Base-by-base conservation (phyloP, 1,140 invertebrate species). In the Glomeris maerens region DNA sequence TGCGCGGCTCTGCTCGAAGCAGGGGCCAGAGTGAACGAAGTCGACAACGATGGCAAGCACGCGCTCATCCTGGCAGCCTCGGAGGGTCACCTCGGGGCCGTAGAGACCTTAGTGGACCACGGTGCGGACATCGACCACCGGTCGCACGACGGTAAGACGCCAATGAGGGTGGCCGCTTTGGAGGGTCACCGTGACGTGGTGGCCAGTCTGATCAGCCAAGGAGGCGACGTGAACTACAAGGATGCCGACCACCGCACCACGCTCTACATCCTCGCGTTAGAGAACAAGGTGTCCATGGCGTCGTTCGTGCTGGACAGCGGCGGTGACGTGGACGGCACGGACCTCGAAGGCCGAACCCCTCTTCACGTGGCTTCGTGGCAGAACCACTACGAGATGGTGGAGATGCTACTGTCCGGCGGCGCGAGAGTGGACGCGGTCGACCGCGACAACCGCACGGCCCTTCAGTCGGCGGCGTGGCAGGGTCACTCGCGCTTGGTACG, bases 401-500 rank as follows among this genome's bases (percentile, higher is more conserved):
- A 83, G 51, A 66, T 91, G 21, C 70, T 95, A 21, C 72, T 95
- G 27, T 78, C 79, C 54, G 72, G 78, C 52, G 80, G 81, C 29
- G 85, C 88, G 1, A 75, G 81, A 62, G 83, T 93, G 1, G 88
- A 95, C 64, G 84, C 85, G 0, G 79, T 82, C 47, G 92, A 97
- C 65, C 78, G 84, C 61, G 91, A 94, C 63, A 78, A 80, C 44
- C 73, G 91, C 36, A 93, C 89, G 0, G 83, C 91, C 3, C 65
- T 95, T 50, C 90, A 94, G 69, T 90, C 86, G 17, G 90, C 90
- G n/a, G 84, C 87, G 45, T 95, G 90, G 90, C 85, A 93, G 64
- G 91, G 91, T 5, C 85, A 93, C 59, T 77, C 79, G 22, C 75
- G 79, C 47, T 84, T 90, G 29, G 87, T 95, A 38, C 74, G 80